Conservation (phyloP, 2,797 vertebrate species). For the Nothura maculosa region DNA sequence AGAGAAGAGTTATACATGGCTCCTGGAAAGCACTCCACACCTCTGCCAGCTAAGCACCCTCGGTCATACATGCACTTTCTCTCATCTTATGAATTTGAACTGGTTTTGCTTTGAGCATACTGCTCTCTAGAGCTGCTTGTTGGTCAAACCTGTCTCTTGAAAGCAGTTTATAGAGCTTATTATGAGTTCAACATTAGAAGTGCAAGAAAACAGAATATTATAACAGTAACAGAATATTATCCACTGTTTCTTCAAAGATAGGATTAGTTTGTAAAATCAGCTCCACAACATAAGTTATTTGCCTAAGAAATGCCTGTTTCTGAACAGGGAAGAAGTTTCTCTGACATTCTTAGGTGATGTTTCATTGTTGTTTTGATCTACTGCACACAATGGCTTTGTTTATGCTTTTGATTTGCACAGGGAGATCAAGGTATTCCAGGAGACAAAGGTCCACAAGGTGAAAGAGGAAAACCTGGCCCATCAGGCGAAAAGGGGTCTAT, state of each 20-base stretch:
- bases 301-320: background rate
- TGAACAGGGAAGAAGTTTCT: background rate
- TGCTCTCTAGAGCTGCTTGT: background rate
- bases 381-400: background rate
- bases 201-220: background rate
- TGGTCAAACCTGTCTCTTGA: background rate
- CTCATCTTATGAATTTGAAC: background rate
- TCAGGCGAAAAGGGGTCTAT: slow-evolving; percentile 85
- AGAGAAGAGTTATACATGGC: background rate
- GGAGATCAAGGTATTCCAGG: slow-evolving; percentile 97
- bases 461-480: slow-evolving; percentile 87
- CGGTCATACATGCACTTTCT: background rate
- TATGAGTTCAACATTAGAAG: background rate
- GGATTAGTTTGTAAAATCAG: background rate
- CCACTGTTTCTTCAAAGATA: background rate
- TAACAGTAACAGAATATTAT: background rate
- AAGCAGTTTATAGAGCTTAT: background rate
- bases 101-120: background rate
- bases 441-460: slow-evolving; percentile 94
- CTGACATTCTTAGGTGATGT: background rate
- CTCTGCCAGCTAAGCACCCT: background rate
- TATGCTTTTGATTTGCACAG: slow-evolving; percentile 75
- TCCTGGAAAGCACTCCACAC: background rate
- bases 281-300: background rate
- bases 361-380: background rate